Conservation (phyloP, 1,140 invertebrate species). For the Cherax quadricarinatus region DNA sequence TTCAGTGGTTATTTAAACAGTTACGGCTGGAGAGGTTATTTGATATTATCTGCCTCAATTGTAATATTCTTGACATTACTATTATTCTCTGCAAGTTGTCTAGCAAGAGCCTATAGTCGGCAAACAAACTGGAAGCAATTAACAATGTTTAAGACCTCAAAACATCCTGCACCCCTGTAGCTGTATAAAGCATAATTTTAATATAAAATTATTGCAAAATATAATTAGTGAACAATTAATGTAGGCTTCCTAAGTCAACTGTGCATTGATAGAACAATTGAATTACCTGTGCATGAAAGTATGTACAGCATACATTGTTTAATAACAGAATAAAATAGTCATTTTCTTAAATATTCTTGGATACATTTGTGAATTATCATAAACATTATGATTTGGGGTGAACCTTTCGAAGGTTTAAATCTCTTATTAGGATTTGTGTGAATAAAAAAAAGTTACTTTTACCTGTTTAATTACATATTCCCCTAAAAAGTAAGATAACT, state of each 20-base stretch:
- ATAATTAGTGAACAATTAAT: not conserved
- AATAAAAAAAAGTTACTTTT: no score
- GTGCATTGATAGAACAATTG: not conserved
- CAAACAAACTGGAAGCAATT: not conserved
- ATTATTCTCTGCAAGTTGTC: not conserved
- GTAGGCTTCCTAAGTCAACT: not conserved
- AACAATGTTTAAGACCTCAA: not conserved
- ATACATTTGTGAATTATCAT: no score
- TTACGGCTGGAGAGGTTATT: not conserved
- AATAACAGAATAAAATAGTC: not conserved
- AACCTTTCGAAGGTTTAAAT: no score
- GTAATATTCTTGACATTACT: not conserved
- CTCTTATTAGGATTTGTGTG: no score
- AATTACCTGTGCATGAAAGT: not conserved
- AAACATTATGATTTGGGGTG: no score
- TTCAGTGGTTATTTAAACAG: not conserved
- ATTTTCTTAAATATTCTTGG: no score
- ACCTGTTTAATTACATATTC: no score
- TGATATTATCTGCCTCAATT: not conserved
- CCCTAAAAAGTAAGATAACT: no score
- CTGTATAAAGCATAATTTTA: not conserved
- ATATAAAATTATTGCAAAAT: not conserved
- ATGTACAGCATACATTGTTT: not conserved
- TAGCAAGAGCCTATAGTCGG: not conserved
- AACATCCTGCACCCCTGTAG: not conserved